Conservation (phyloP, 2,797 vertebrate species). For the Phalloptychus januarius region DNA sequence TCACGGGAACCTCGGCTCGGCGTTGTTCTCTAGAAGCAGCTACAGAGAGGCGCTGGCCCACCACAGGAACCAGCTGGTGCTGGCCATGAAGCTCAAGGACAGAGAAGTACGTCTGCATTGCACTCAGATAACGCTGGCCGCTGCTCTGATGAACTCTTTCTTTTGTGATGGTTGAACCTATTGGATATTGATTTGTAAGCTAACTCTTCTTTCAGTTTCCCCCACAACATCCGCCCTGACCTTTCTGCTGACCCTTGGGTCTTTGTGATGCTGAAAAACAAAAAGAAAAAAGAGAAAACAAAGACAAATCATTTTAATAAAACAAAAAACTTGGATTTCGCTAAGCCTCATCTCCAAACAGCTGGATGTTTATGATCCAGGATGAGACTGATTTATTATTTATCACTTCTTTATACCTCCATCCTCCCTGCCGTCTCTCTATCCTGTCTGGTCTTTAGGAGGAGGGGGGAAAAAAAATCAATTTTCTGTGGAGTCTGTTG, state of each 20-base stretch:
- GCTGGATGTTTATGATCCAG: neutral
- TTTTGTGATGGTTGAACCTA: neutral
- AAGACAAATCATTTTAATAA: neutral
- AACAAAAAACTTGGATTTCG: neutral
- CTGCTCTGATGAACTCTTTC: neutral
- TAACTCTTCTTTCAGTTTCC: neutral
- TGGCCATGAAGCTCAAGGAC: constrained; percentile 99
- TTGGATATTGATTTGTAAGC: neutral
- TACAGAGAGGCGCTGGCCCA: constrained; percentile 95
- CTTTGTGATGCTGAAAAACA: neutral
- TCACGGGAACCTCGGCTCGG: constrained; percentile 96
- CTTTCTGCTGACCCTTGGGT: neutral
- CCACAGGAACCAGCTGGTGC: constrained; percentile 94
- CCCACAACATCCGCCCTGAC: neutral
- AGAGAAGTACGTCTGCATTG: constrained; percentile 79
- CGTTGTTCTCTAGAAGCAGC: constrained; percentile 96
- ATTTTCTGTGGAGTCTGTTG: neutral
- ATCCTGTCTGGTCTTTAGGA: neutral
- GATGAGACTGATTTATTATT: neutral
- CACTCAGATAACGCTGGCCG: neutral
- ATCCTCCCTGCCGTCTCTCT: neutral
- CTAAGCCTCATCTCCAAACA: neutral
- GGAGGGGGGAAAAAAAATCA: neutral
- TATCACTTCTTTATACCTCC: neutral
- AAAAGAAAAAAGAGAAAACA: no score